phyloP scores from a whole-genome alignment of 2,113 vertebrate genomes.

The Hemibates koningsi region DNA sequence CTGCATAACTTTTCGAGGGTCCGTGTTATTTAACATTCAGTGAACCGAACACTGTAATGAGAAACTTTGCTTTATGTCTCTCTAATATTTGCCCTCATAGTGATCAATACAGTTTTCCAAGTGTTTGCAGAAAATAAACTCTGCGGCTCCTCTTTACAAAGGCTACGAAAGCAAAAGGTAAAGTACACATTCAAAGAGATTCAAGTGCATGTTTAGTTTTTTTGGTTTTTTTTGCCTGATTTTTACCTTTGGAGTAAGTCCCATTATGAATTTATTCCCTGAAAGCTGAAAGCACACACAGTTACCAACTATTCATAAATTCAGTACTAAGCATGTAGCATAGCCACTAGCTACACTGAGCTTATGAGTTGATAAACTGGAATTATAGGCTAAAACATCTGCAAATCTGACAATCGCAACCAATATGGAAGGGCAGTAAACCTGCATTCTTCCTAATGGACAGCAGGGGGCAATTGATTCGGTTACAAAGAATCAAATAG shows the following conservation, averaged over 20 bases:
- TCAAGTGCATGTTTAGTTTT: background rate
- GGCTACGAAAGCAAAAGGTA: background rate
- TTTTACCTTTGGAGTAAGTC: background rate
- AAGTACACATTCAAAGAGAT: background rate
- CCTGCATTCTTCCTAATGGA: background rate
- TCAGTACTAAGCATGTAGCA: background rate
- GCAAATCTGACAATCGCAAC: background rate
- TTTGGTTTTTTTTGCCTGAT: rapidly evolving
- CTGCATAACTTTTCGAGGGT: slow-evolving; percentile 25
- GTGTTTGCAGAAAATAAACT: background rate
- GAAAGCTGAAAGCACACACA: background rate
- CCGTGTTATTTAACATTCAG: background rate
- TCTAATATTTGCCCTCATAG: slow-evolving; percentile 26
- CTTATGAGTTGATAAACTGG: background rate
- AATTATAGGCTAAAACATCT: background rate
- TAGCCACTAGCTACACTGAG: background rate
- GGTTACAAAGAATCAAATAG: background rate
- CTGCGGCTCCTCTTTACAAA: background rate
- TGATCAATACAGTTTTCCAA: slow-evolving; percentile 4
- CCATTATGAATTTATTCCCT: background rate
- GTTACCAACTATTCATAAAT: background rate
- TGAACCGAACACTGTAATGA: background rate
- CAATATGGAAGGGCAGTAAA: background rate
- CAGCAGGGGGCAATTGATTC: background rate
- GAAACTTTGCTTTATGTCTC: slow-evolving; percentile 16